Evolutionary conservation across 2,113 vertebrate species (phyloP), one percentile per base, ranked within the genome.

Genomic region (Eurystomus gularis): DNA sequence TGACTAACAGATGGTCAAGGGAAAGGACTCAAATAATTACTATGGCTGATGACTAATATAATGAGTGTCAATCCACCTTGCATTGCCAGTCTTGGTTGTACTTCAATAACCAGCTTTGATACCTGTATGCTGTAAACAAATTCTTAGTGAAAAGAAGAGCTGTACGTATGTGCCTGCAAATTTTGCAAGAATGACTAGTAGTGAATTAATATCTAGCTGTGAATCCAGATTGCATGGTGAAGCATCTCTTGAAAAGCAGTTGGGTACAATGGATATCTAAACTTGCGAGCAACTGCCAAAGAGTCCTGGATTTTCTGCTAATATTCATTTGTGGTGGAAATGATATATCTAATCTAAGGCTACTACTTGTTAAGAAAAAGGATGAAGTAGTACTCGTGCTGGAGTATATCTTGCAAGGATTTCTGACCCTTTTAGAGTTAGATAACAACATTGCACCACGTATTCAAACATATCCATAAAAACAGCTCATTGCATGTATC

Each of bases 131-230:
- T 44, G 20, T 49, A 93, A 91, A 58, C 17, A 71, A 82, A 51
- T 88, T 28, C 18, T n/a, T 57, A 57, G 5, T 18, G 54, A 71
- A 69, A 69, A 68, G 26, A 52, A 46, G 37, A 75, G 9, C 51
- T 40, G 17, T 6, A 17, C 1, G 0, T 33, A 33, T 0, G 0
- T 7, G 11, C 14, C 39, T 78, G 55, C 11, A 70, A 70, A 58
- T 6, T 35, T 60, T 54, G 6, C 20, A 58, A 21, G 51, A 68
- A 70, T 40, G 5, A 23, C 40, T 35, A 52, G 19, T 35, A 52
- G 19, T 42, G 14, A 77, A 71, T 62, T 57, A 37, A 35, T 24
- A 51, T 2, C 25, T 33, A 87, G 21, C 42, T 20, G n/a, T 28
- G 64, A 84, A 71, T 37, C 25, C 31, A 66, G 65, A 44, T 66